Conservation (phyloP, 2,113 vertebrate genomes). For the Montifringilla adamsi region DNA sequence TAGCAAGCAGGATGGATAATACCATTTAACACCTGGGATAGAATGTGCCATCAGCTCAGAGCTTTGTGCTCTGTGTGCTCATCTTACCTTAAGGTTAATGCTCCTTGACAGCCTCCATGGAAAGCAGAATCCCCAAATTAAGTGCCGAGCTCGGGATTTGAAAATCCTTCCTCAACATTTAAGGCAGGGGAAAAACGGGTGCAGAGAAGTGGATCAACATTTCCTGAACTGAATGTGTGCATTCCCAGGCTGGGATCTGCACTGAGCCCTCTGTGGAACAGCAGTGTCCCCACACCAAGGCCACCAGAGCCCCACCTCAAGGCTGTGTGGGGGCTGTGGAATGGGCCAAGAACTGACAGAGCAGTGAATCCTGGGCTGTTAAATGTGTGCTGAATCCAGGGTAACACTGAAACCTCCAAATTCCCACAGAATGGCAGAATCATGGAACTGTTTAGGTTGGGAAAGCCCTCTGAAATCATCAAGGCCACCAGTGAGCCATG, state of each 20-base stretch:
- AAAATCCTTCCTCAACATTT: slow-evolving; percentile 65
- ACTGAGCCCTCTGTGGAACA: not conserved
- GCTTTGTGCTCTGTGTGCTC: slow-evolving; percentile 72
- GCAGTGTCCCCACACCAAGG: not conserved
- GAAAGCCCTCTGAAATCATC: not conserved
- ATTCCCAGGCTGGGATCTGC: not conserved
- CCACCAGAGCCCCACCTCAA: not conserved
- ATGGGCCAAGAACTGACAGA: not conserved
- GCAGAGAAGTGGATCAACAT: slow-evolving; percentile 44
- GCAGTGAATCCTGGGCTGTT: not conserved
- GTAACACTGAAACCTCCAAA: rapidly evolving
- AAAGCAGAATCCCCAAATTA: slow-evolving; percentile 75
- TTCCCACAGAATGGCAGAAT: not conserved
- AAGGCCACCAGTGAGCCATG: not conserved
- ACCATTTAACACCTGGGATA: slow-evolving; percentile 79
- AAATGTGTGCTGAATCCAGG: rapidly evolving
- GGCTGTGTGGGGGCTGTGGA: not conserved
- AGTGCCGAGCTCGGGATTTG: slow-evolving; percentile 61
- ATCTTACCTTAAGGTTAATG: slow-evolving; percentile 79
- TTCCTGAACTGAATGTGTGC: not conserved
- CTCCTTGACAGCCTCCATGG: slow-evolving; percentile 73
- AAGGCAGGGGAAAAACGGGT: not conserved
- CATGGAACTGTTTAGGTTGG: not conserved
- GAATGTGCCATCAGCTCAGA: slow-evolving; percentile 67
- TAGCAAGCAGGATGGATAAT: slow-evolving; percentile 78